These are phyloP conservation scores for Poliocrania exsul DNA, from an alignment of 2,797 vertebrate genomes.

Conservation along the genomic window DNA sequence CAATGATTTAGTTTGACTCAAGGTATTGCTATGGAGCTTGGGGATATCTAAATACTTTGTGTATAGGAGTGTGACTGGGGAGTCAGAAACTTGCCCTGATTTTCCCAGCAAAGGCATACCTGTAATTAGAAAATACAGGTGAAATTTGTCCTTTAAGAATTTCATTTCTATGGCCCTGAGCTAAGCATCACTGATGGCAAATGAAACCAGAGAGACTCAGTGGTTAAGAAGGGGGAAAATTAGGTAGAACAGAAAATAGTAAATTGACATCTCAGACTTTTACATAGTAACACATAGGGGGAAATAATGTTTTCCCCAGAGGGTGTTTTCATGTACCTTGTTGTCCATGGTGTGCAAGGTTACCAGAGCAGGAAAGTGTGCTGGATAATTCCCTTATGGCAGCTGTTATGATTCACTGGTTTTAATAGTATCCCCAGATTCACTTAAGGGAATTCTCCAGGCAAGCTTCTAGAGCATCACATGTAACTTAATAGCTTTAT, in stretches of 20 bases:
- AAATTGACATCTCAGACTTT: neutral
- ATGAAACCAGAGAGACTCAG: neutral
- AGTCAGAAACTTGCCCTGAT: neutral
- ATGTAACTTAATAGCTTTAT: neutral
- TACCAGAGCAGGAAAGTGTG: neutral
- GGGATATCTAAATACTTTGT: neutral
- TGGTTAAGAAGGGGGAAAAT: neutral
- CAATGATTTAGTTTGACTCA: neutral
- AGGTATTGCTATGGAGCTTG: neutral
- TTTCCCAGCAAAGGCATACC: neutral
- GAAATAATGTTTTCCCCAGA: neutral
- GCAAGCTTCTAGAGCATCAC: neutral
- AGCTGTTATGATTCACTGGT: neutral
- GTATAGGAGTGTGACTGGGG: neutral
- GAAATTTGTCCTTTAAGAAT: neutral
- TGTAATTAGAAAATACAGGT: neutral
- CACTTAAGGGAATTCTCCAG: neutral
- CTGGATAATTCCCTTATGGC: neutral
- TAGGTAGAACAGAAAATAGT: neutral
- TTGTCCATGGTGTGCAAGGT: neutral
- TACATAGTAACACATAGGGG: neutral
- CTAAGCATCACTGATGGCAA: neutral
- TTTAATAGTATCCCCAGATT: neutral
- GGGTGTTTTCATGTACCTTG: neutral
- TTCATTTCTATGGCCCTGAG: neutral